A percentile compares a stretch with the other conserved stretches of the same genome.
phyloP scores from a whole-genome alignment of 2,113 vertebrate genomes.

The Anthoscopus minutus region DNA sequence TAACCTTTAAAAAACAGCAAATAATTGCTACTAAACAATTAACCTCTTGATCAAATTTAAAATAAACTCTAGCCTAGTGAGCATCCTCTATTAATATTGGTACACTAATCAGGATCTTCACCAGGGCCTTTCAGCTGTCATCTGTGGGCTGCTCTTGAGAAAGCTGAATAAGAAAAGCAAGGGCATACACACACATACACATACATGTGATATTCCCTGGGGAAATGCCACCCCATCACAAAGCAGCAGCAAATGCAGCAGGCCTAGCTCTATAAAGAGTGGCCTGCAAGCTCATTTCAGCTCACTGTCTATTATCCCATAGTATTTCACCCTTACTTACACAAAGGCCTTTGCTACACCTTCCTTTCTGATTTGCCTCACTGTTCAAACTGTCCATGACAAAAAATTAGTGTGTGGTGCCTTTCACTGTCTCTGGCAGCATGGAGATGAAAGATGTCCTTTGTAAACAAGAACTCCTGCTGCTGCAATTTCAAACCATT shows the following conservation, averaged over 20 bases:
- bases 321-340: not conserved
- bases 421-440: slow-evolving; percentile 24
- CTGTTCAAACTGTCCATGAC: not conserved
- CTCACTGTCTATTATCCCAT: not conserved
- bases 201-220: not conserved
- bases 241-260: not conserved
- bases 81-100: not conserved
- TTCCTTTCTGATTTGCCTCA: not conserved
- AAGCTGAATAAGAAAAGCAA: not conserved
- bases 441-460: slow-evolving; percentile 34
- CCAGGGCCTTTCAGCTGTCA: not conserved
- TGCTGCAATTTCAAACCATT: not conserved
- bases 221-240: not conserved
- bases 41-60: not conserved
- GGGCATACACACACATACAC: not conserved
- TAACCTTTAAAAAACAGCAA: not conserved
- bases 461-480: not conserved
- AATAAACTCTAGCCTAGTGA: not conserved
- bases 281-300: not conserved
- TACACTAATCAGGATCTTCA: not conserved
- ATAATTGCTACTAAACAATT: not conserved
- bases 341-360: not conserved
- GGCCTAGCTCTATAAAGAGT: not conserved
- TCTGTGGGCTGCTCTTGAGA: not conserved
- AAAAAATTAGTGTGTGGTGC: not conserved